Conservation (phyloP, 2,113 vertebrate genomes). For the Phylloscopus trochilus region DNA sequence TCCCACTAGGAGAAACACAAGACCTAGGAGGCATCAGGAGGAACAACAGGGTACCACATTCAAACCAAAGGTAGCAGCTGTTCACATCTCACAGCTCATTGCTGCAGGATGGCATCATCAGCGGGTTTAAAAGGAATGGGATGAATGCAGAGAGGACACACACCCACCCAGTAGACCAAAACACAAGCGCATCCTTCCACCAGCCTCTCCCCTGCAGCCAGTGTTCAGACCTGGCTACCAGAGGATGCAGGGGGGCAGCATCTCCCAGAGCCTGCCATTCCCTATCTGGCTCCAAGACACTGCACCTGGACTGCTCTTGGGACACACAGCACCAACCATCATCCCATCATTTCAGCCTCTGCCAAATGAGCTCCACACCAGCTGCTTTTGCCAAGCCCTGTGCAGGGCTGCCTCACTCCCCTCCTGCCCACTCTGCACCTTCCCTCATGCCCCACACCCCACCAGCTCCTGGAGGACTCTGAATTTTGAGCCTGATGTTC, state of each 20-base stretch:
- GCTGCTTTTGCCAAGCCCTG: background rate
- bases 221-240: background rate
- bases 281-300: accelerated
- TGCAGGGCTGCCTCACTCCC: background rate
- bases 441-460: background rate
- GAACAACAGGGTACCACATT: accelerated
- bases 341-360: background rate
- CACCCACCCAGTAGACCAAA: background rate
- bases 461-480: background rate
- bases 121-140: accelerated
- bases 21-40: background rate
- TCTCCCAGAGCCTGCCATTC: background rate
- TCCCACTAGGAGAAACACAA: background rate
- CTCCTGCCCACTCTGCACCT: background rate
- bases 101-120: background rate
- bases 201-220: background rate
- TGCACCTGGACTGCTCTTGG: background rate
- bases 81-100: background rate
- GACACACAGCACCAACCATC: background rate
- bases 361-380: background rate
- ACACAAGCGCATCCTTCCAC: background rate
- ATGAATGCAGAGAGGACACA: background rate
- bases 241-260: background rate
- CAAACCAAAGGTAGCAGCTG: background rate
- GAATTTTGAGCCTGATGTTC: background rate